Evolutionary conservation across 2,888 invertebrate genomes (phyloP).

Genomic region (Latheticus oryzae): DNA sequence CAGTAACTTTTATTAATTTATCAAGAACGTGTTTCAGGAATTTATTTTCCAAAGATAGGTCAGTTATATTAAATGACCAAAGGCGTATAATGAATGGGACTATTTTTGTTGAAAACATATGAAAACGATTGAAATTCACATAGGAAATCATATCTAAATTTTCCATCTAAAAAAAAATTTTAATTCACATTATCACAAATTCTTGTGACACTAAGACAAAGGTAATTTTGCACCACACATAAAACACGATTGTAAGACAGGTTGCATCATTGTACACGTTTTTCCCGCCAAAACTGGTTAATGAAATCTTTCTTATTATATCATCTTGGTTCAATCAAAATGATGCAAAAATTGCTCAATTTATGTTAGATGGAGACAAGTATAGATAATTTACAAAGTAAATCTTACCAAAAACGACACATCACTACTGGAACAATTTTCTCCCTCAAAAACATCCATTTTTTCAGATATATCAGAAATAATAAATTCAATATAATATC

Average conservation of each 20-base stretch:
- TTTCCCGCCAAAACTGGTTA: no score
- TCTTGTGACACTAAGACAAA: background rate
- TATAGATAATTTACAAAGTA: no score
- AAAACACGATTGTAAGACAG: no score
- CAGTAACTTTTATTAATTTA: slow-evolving; percentile 50
- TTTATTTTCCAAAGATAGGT: slow-evolving; percentile 41
- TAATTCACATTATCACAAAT: slow-evolving; percentile 7
- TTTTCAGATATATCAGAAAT: slow-evolving; percentile 37
- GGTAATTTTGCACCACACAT: no score
- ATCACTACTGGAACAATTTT: slow-evolving; percentile 38
- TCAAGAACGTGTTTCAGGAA: slow-evolving; percentile 49
- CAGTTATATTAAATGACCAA: slow-evolving; percentile 43
- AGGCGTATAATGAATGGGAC: slow-evolving; percentile 35
- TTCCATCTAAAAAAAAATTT: slow-evolving; percentile 44
- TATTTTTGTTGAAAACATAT: slow-evolving; percentile 32
- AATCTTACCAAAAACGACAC: slow-evolving; percentile 40
- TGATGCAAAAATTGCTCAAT: no score
- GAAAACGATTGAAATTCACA: slow-evolving; percentile 33
- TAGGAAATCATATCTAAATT: slow-evolving; percentile 39
- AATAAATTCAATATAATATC: slow-evolving; percentile 39
- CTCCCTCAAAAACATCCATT: slow-evolving; percentile 27
- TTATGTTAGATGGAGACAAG: no score
- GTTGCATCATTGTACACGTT: no score
- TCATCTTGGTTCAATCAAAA: no score
- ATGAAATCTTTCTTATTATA: no score